phyloP scores from a whole-genome alignment of 2,113 vertebrate genomes.

The Eubucco bourcierii region DNA sequence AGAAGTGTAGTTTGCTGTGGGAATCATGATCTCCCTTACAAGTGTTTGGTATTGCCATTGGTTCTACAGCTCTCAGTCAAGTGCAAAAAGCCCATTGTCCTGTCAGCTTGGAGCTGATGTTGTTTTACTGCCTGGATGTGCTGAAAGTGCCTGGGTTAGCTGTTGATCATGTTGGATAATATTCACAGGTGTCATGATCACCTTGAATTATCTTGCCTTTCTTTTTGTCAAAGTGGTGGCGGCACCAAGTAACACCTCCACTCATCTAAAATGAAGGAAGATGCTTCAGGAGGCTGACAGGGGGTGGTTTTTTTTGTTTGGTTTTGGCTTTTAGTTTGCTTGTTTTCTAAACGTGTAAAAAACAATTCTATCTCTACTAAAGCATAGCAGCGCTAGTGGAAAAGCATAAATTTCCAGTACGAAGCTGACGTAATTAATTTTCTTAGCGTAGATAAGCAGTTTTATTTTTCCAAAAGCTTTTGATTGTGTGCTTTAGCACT shows the following conservation, averaged over 20 bases:
- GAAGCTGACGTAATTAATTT: not conserved
- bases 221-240: not conserved
- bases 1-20: not conserved
- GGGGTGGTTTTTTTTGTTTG: not conserved
- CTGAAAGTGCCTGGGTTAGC: not conserved
- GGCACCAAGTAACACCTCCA: not conserved
- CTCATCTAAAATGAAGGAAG: not conserved
- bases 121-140: not conserved
- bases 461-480: not conserved
- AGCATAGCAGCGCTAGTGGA: not conserved
- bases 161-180: not conserved
- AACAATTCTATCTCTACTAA: not conserved
- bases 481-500: not conserved
- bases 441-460: not conserved
- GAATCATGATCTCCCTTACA: rapidly evolving
- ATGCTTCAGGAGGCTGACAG: not conserved
- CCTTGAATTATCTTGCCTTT: not conserved
- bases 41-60: not conserved
- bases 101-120: not conserved
- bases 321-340: not conserved
- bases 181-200: not conserved
- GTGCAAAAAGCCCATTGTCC: not conserved
- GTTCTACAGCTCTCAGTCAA: not conserved
- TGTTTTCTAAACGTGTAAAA: not conserved
- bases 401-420: not conserved